These are phyloP conservation scores for Daphoenositta chrysoptera DNA, from an alignment of 2,113 vertebrate species.

Conservation along the genomic window DNA sequence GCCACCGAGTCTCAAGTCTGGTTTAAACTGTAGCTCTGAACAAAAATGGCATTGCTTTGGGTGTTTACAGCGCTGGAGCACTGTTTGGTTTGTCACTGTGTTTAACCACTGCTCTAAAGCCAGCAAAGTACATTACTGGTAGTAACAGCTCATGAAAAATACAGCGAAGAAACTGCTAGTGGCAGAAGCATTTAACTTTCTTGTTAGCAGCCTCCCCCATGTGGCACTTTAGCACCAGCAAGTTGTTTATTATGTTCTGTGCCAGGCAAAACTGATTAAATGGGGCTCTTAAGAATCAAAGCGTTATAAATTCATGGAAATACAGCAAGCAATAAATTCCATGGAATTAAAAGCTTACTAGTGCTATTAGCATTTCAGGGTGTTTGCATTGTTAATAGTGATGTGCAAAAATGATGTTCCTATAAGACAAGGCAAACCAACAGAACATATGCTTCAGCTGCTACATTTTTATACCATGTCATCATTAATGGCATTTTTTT, in stretches of 20 bases:
- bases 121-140: conserved; percentile 84
- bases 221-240: conserved; percentile 93
- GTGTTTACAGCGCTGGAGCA: conserved; percentile 59
- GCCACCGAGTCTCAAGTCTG: not conserved
- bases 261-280: conserved; percentile 98
- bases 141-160: conserved; percentile 92
- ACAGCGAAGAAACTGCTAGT: conserved; percentile 88
- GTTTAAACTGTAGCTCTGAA: conserved; percentile 34
- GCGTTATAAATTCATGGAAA: conserved; percentile 99
- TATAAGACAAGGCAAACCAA: conserved; percentile 80
- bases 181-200: conserved; percentile 95
- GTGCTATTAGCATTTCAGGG: conserved; percentile 95
- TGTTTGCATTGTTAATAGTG: conserved; percentile 97
- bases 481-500: not conserved
- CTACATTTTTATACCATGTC: conserved; percentile 30
- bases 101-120: conserved; percentile 81
- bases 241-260: conserved; percentile 99
- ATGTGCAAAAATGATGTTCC: conserved; percentile 90
- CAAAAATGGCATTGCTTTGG: conserved; percentile 45
- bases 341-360: conserved; percentile 98
- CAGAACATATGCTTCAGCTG: conserved; percentile 73
- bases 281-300: conserved; percentile 97
- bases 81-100: conserved; percentile 79
- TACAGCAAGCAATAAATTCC: conserved; percentile 98
- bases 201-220: conserved; percentile 94